Base-by-base conservation (phyloP, 1,140 invertebrate species). In the Euschistus heros region DNA sequence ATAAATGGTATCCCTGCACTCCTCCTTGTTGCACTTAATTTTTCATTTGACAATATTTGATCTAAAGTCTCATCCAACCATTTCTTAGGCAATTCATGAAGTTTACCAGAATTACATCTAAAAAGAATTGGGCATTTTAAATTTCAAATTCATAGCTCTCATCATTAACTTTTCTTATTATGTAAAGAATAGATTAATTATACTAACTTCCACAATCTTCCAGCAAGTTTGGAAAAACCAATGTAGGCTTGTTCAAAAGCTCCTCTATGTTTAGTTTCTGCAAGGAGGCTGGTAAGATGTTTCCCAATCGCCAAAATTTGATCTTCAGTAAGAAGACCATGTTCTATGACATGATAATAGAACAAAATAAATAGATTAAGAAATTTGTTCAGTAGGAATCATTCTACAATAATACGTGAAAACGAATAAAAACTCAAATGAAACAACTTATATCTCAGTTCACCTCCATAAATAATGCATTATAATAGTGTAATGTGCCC, bases 231-330 rank as follows among this genome's bases (percentile, higher is more conserved):
- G 20, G 81, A 83, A 77, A 96, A 97, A 7, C 92, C 94, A 64
- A 93, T 83, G 75, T 92, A 92, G 6, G 90, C 91, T 76, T 97
- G 89, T 75, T 98, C 94, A 78, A 97, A 97, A 47, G 94, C 94
- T 4, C 94, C 94, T 68, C 93, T 80, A 76, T 98, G 94, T 75
- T 92, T 92, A 0, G 89, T 91, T 74, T 91, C 84, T 2, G 84
- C 78, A 20, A 94, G 80, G 33, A 94, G 76, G 2, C 76, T 73
- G 0, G 85, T 82, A 68, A 92, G 86, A 74, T 87, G 85, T 24
- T 86, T 80, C 0, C 88, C 89, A 63, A 92, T 86, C 24, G 73
- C 68, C 17, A 77, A 65, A 54, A 89, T 63, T 64, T 73, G 64
- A 72, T 72, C 65, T 62, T 73, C 72, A 81, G 73, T 42, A 66